Conservation (phyloP, 1,140 invertebrate genomes). For the Drosophila tropicalis region DNA sequence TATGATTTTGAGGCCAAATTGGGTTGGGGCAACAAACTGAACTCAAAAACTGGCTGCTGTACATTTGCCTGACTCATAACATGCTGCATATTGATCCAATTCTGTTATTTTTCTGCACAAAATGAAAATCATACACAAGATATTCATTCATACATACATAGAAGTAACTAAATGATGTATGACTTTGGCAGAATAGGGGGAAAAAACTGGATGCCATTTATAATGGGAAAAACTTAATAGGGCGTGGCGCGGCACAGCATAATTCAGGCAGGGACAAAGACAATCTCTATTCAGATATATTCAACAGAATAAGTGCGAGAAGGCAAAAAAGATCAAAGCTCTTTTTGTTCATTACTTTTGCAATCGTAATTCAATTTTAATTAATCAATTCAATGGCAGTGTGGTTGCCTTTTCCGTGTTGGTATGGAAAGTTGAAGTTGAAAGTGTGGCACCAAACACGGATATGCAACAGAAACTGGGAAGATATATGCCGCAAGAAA, state of each 20-base stretch:
- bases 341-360: slow-evolving; percentile 25
- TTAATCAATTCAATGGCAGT: slow-evolving; percentile 49
- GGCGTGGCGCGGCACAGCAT: background rate
- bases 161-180: slow-evolving; percentile 56
- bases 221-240: slow-evolving; percentile 18
- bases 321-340: slow-evolving; percentile 15
- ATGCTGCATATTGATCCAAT: slow-evolving; percentile 61
- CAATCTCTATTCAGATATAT: slow-evolving; percentile 35
- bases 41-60: slow-evolving; percentile 42
- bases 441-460: slow-evolving; percentile 39
- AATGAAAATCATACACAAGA: slow-evolving; percentile 37
- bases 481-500: background rate
- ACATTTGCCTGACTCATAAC: slow-evolving; percentile 57
- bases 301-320: slow-evolving; percentile 41
- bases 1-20: slow-evolving; percentile 58
- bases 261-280: slow-evolving; percentile 28
- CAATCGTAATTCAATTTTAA: slow-evolving; percentile 46
- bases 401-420: slow-evolving; percentile 11
- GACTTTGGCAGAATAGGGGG: slow-evolving; percentile 40
- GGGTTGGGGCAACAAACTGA: slow-evolving; percentile 46
- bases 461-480: slow-evolving; percentile 5
- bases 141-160: background rate
- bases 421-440: slow-evolving; percentile 53
- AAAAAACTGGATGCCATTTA: slow-evolving; percentile 32
- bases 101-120: slow-evolving; percentile 40